These are phyloP conservation scores for Drosophila bipectinata DNA, from an alignment of 1,140 invertebrate species.

Conservation along the genomic window DNA sequence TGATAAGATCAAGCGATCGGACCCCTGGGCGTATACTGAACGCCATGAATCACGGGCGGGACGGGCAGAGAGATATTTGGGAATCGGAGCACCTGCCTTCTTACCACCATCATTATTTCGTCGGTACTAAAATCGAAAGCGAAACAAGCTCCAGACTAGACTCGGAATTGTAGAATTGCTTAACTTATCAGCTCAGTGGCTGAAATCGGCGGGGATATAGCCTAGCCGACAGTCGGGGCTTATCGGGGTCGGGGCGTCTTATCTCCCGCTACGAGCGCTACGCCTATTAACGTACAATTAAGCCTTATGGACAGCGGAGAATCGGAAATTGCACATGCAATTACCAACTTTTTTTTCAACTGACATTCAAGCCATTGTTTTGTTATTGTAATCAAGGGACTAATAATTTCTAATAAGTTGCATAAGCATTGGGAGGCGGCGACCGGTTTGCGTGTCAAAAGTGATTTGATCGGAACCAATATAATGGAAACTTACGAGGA, in stretches of 20 bases:
- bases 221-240: constrained; percentile 32
- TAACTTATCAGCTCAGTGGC: constrained; percentile 47
- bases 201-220: constrained; percentile 16
- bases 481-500: constrained; percentile 8
- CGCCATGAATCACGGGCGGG: constrained; percentile 39
- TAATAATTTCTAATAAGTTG: constrained; percentile 27
- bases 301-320: constrained; percentile 25
- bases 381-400: background rate
- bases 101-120: constrained; percentile 67
- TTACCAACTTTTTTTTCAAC: constrained; percentile 20
- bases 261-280: constrained; percentile 23
- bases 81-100: constrained; percentile 24
- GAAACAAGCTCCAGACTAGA: background rate
- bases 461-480: constrained; percentile 25
- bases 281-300: constrained; percentile 40
- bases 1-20: constrained; percentile 46
- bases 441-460: constrained; percentile 44
- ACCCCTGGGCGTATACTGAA: constrained; percentile 7
- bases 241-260: constrained; percentile 26
- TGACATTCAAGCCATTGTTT: background rate
- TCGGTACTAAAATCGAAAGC: constrained; percentile 46
- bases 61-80: background rate
- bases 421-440: constrained; percentile 21
- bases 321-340: constrained; percentile 47
- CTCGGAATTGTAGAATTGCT: background rate